Base-by-base conservation (phyloP, 1,140 invertebrate genomes). In the Cherax quadricarinatus region DNA sequence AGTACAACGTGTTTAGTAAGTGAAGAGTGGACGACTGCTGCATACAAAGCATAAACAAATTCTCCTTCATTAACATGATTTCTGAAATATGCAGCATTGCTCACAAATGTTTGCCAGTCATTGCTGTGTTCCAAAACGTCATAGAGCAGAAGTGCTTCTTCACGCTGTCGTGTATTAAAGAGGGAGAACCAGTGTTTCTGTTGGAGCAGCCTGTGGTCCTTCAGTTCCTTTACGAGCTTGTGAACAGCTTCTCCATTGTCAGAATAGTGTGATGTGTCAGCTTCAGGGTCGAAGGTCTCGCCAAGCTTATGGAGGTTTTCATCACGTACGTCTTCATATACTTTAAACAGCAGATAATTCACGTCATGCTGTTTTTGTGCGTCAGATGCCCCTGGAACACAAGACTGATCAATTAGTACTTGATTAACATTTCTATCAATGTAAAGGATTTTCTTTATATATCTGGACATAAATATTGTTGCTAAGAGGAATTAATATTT, bases 321-420 rank as follows among this genome's bases (percentile, higher is more conserved):
- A 57, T 89, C 88, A 53, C 81, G 88, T 21, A 89, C n/a, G 4
- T 84, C 48, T 48, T 73, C 88, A 30, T 89, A 83, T 0, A 89
- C 62, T 48, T 89, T 89, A 9, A n/a, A 83, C 41, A 89, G 49
- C 24, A 89, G 10, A 18, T 21, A 66, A 60, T 89, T 89, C n/a
- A 89, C 81, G 49, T 89, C 88, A 24, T 89, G 88, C 21, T 89
- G 88, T 80, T 75, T 89, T 24, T 89, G 88, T 12, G 88, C 88
- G 9, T n/a, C 83, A 14, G 88, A 83, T 1, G 49, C 79, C 21
- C 79, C 79, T 81, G 79, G 49, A 49, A 80, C 24, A 51, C 0
- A 70, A 18, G 0, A n/a, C n/a, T 60, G 6, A 7, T 60, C 57
- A 60, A 7, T 12, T 60, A 60, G 12, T 60, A 60, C n/a, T n/a